These are phyloP conservation scores for Hesperia comma DNA, from an alignment of 2,888 invertebrate genomes.

Conservation along the genomic window DNA sequence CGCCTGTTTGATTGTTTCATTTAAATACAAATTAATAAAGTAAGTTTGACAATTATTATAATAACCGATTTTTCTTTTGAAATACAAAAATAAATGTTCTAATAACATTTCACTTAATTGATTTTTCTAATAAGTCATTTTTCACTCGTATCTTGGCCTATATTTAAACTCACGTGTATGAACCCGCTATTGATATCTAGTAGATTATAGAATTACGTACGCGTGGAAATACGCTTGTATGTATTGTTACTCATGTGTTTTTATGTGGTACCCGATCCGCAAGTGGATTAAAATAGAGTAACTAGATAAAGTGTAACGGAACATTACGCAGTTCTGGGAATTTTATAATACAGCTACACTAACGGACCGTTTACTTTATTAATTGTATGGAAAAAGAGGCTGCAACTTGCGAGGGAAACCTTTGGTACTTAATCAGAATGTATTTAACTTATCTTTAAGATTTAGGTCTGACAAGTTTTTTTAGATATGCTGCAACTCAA, in stretches of 20 bases:
- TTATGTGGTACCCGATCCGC: not conserved
- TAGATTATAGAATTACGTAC: conserved; percentile 27
- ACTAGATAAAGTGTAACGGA: conserved; percentile 19
- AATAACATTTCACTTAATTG: not conserved
- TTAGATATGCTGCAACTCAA: too few relatives aligned
- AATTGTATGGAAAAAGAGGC: conserved; percentile 6
- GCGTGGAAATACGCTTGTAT: conserved; percentile 19
- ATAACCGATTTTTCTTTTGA: not conserved
- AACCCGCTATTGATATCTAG: conserved; percentile 11
- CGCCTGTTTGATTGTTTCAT: too few relatives aligned
- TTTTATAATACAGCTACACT: not conserved
- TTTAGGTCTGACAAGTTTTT: too few relatives aligned
- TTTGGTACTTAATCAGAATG: not conserved
- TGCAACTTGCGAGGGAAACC: not conserved
- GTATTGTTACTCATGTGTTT: conserved; percentile 6
- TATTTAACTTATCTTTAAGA: too few relatives aligned
- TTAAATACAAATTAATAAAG: too few relatives aligned
- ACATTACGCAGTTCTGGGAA: conserved; percentile 14
- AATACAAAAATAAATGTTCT: too few relatives aligned
- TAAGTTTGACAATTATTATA: too few relatives aligned
- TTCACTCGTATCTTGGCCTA: not conserved
- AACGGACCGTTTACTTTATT: not conserved
- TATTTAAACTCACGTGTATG: conserved; percentile 25
- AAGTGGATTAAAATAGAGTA: conserved; percentile 26
- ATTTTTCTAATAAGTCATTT: not conserved